These are phyloP conservation scores for Drosophila peninsularis DNA, from an alignment of 2,888 invertebrate species.

Conservation along the genomic window DNA sequence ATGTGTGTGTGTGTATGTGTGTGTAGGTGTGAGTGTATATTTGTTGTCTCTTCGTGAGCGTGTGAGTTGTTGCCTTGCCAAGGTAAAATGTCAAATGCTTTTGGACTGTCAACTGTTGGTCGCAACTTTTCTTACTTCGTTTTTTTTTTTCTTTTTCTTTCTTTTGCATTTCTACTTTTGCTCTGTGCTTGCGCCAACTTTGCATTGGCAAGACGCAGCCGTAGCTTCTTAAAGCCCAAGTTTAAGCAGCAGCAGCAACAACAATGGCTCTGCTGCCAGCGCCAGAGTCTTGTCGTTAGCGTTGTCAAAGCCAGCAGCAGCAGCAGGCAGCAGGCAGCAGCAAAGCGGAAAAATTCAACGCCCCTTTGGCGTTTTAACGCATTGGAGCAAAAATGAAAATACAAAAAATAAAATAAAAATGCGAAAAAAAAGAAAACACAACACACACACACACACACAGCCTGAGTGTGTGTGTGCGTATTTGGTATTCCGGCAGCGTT, in stretches of 20 bases:
- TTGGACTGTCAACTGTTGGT: slow-evolving; percentile 80
- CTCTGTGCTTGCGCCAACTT: slow-evolving; percentile 46
- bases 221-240: slow-evolving; percentile 43
- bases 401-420: slow-evolving; percentile 22
- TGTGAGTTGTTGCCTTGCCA: slow-evolving; percentile 65
- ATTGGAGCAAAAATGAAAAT: slow-evolving; percentile 41
- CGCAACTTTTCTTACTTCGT: slow-evolving; percentile 51
- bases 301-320: slow-evolving; percentile 43
- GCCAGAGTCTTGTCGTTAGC: slow-evolving; percentile 52
- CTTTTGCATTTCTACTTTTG: slow-evolving; percentile 13
- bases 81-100: slow-evolving; percentile 84
- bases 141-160: slow-evolving; percentile 22
- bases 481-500: slow-evolving; percentile 67
- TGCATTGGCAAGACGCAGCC: slow-evolving; percentile 45
- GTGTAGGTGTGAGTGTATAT: slow-evolving; percentile 14
- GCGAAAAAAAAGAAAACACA: slow-evolving; percentile 7
- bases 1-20: slow-evolving; percentile 20
- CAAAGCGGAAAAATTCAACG: slow-evolving; percentile 49
- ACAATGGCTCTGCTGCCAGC: slow-evolving; percentile 28
- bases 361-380: slow-evolving; percentile 74
- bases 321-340: too few relatives aligned
- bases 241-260: slow-evolving; percentile 47
- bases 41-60: slow-evolving; percentile 30
- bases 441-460: too few relatives aligned
- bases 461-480: slow-evolving; percentile 18